Base-by-base conservation (phyloP, 2,888 invertebrate genomes). In the Netelia fuscicornis region DNA sequence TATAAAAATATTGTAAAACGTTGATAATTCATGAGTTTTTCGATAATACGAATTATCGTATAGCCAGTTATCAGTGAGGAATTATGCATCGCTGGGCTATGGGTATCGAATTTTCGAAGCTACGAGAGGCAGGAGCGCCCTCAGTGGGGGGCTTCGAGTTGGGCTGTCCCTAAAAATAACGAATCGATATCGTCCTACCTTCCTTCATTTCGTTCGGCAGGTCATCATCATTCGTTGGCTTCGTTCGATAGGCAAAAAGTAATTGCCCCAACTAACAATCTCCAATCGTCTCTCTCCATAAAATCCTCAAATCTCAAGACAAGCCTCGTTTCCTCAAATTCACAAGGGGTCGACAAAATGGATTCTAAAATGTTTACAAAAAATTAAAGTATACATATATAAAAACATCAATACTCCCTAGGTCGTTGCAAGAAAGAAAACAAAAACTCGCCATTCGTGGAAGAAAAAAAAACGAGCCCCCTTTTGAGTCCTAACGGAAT, bases 161-260 rank as follows among this genome's bases (percentile, higher is more conserved):
- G 86, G 87, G 86, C 89, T 90, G 89, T 88, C 91, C 91, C 91
- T 91, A 92, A 91, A 91, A 91, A 91, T 91, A 92, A 92, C 90
- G 89, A 91, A 91, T 92, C 91, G 91, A 92, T 91, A 91, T 90
- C 87, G 89, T 87, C 88, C 86, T 79, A 79, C 81, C 89, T 91
- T 90, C 87, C 87, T 86, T 89, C 89, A 87, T 89, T 89, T 89
- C 86, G 88, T 88, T 88, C 87, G 87, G 84, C 87, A 86, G 88
- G 89, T 90, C 88, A 89, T 86, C 86, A 85, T 81, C 75, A 79
- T 85, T 64, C 62, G 30, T 23, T 30, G 65, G 25, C 2, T 37
- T 74, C 42, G 11, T 71, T 79, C 54, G 78, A 30, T 58, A 17
- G 6, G 75, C 52, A 56, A 52, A 60, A 68, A 8, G 20, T 17